Evolutionary conservation across 2,797 vertebrate genomes (phyloP).

Genomic region (Squalus acanthias): DNA sequence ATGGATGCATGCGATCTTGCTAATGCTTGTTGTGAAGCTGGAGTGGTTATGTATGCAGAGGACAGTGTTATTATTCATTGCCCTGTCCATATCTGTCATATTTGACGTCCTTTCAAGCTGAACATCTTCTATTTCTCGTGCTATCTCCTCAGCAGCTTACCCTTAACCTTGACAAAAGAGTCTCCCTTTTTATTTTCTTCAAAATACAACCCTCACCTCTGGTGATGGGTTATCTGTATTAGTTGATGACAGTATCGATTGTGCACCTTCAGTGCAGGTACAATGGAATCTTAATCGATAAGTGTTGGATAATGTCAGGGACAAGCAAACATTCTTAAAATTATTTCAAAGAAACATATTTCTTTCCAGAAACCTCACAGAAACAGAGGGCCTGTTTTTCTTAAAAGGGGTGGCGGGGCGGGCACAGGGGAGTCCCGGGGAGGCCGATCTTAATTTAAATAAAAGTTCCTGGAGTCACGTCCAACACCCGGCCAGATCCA

Average conservation of each 20-base stretch:
- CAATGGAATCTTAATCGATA: neutral
- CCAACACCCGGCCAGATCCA: neutral
- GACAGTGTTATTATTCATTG: neutral
- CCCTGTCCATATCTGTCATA: neutral
- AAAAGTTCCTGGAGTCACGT: neutral
- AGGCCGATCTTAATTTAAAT: neutral
- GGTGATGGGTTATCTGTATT: neutral
- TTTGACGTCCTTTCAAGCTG: neutral
- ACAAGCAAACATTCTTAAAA: too few species aligned
- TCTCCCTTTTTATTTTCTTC: neutral
- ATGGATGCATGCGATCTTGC: neutral
- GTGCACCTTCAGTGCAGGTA: neutral
- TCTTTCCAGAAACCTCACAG: neutral
- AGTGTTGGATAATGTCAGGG: neutral
- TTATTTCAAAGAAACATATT: neutral
- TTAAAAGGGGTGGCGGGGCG: neutral
- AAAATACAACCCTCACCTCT: neutral
- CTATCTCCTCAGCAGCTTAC: neutral
- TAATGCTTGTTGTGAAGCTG: neutral
- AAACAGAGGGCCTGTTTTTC: neutral
- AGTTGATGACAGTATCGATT: neutral
- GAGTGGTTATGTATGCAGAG: neutral
- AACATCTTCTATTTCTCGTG: neutral
- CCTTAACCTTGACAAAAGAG: neutral
- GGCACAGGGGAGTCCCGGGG: neutral